Percentiles rank a stretch among this genome's conserved stretches.
Evolutionary conservation across 2,888 invertebrate genomes (phyloP).

Genomic region (Ennomos quercinarius): DNA sequence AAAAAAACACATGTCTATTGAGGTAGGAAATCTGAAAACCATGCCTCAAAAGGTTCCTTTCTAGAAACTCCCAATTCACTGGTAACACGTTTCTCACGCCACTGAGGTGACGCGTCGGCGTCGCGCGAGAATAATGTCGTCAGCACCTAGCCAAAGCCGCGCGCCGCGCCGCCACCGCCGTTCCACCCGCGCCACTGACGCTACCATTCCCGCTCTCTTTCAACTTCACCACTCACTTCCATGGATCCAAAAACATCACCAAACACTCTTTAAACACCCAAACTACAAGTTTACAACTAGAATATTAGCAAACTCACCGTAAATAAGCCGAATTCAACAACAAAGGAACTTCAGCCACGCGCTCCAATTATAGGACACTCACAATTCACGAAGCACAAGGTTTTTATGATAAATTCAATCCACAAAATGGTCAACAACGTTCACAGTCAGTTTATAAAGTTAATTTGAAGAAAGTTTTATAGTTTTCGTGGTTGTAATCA

Average conservation of each 20-base stretch:
- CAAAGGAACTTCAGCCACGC: conserved; percentile 85
- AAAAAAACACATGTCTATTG: not conserved
- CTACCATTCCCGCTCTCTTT: conserved; percentile 56
- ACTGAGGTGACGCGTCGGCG: conserved; percentile 75
- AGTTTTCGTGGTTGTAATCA: conserved; percentile 77
- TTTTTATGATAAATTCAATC: conserved; percentile 63
- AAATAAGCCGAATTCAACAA: conserved; percentile 82
- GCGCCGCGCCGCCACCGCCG: conserved; percentile 50
- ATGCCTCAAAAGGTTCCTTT: conserved; percentile 59
- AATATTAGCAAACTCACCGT: conserved; percentile 73
- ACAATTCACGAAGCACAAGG: conserved; percentile 82
- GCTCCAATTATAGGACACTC: conserved; percentile 83
- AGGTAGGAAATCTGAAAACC: not conserved
- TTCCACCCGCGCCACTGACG: conserved; percentile 68
- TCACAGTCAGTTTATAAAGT: conserved; percentile 66
- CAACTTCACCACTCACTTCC: conserved; percentile 16
- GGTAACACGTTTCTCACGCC: conserved; percentile 69
- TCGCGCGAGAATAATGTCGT: conserved; percentile 70
- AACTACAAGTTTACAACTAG: conserved; percentile 47
- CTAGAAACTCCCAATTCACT: conserved; percentile 65
- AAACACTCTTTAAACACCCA: conserved; percentile 34
- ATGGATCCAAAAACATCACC: conserved; percentile 41
- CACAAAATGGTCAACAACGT: conserved; percentile 69
- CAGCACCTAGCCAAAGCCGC: conserved; percentile 66
- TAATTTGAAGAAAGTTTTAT: conserved; percentile 70